Conservation (phyloP, 2,797 vertebrate genomes). For the Danio tinwini region DNA sequence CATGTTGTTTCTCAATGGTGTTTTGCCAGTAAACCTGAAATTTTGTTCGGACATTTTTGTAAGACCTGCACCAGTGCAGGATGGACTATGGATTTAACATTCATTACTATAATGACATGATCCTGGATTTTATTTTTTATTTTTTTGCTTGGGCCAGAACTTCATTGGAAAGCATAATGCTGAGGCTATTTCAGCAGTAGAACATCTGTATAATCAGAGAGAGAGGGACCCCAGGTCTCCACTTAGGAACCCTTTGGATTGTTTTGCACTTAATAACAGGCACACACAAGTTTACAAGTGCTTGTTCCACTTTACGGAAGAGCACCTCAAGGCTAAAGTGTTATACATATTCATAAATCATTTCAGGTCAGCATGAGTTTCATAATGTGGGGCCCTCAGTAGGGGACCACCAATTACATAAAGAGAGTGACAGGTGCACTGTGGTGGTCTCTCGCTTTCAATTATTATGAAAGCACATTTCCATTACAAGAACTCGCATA, state of each 20-base stretch:
- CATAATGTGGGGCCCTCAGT: constrained; percentile 21
- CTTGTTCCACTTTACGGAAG: constrained; percentile 5
- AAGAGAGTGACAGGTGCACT: constrained; percentile 25
- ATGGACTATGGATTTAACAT: constrained; percentile 9
- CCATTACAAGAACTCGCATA: constrained; percentile 44
- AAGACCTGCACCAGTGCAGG: background rate
- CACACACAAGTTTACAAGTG: constrained; percentile 26
- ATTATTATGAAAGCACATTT: constrained; percentile 39
- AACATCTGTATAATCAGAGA: constrained; percentile 29
- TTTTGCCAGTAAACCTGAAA: background rate
- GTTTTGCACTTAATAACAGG: constrained; percentile 43
- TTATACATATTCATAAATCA: constrained; percentile 57
- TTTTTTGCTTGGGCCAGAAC: constrained; percentile 6
- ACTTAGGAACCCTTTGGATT: constrained; percentile 10
- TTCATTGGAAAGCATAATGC: background rate
- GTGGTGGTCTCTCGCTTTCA: constrained; percentile 22
- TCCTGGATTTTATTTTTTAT: too few species aligned
- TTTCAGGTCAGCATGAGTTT: constrained; percentile 36
- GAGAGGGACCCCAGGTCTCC: background rate
- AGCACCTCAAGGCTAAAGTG: constrained; percentile 13
- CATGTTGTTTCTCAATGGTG: background rate
- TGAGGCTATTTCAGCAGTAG: background rate
- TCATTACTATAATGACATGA: constrained; percentile 25
- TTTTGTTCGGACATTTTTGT: background rate
- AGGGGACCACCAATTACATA: constrained; percentile 13